Conservation (phyloP, 2,113 vertebrate species). For the Montifringilla adamsi region DNA sequence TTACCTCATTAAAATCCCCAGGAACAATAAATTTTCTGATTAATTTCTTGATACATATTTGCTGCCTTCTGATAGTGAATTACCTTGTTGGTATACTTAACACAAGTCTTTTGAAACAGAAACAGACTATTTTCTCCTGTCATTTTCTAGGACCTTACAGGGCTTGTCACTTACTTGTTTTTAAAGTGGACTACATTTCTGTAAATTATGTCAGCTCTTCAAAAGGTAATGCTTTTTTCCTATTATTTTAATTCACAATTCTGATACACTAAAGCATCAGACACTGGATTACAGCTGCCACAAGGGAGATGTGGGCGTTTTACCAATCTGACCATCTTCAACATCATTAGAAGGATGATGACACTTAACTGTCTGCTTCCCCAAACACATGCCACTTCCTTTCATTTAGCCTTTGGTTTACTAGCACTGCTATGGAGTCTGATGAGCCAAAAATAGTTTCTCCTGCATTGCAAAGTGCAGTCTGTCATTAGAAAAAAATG, state of each 20-base stretch:
- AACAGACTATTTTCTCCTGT: neutral
- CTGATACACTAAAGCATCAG: constrained; percentile 4
- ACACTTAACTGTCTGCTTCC: constrained; percentile 36
- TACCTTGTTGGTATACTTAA: constrained; percentile 1
- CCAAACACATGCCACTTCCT: neutral
- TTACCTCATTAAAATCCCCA: constrained; percentile 41
- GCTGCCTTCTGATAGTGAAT: neutral
- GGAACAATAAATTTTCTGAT: neutral
- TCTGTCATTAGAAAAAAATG: neutral
- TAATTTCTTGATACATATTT: neutral
- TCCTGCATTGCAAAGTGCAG: neutral
- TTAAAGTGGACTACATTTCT: neutral
- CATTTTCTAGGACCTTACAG: neutral
- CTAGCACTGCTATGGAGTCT: neutral
- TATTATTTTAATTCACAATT: neutral
- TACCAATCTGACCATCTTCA: constrained; percentile 33
- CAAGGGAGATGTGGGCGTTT: constrained; percentile 43
- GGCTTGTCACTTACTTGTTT: neutral
- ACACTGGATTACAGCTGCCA: neutral
- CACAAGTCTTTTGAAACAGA: neutral
- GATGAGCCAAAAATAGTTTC: constrained; percentile 47
- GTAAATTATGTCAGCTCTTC: constrained; percentile 5
- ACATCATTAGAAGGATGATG: constrained; percentile 40
- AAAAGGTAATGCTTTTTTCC: neutral
- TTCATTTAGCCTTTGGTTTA: constrained; percentile 52